Base-by-base conservation (phyloP, 1,140 invertebrate genomes). In the Mizuhopecten yessoensis region DNA sequence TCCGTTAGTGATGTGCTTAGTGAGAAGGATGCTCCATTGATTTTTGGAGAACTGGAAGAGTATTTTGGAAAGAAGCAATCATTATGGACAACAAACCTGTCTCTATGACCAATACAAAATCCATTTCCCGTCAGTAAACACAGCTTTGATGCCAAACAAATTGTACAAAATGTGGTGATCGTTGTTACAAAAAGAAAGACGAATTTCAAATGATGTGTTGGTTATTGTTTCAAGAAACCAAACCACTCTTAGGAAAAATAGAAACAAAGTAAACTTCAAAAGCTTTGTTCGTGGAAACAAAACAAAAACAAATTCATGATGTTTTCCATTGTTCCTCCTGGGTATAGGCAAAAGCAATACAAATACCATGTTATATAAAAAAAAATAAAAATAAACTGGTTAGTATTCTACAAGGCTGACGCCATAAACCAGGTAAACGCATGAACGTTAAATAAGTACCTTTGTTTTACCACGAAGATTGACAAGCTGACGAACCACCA, bases 51-150 rank as follows among this genome's bases (percentile, higher is more conserved):
- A 29, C n/a, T 75, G 23, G 1, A 75, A 29, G 57, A 9, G 57
- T 29, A 75, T 75, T 45, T 75, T 75, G n/a, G 57, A 29, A 75
- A 75, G 57, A 75, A 75, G 57, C n/a, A 75, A 75, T 75, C 57
- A 75, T 75, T 75, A 75, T 29, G n/a, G 57, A 29, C 57, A 75
- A 29, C 57, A 75, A 75, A 75, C 57, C 57, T 75, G 57, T 75
- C 57, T 75, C 23, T 75, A n/a, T 75, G 5, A 75, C 57, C 57
- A n/a, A n/a, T 29, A 45, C 42, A 29, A 75, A 17, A 75, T 75
- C 57, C 29, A 75, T 75, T 75, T 75, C 0, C 45, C 57, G 23
- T 75, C 57, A 75, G 23, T n/a, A 75, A 23, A 29, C n/a, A n/a
- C 9, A 17, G 29, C 23, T 29, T 5, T 23, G n/a, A 13, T 75